phyloP scores from a whole-genome alignment of 2,888 invertebrate genomes.

The Caenorhabditis imperialis region DNA sequence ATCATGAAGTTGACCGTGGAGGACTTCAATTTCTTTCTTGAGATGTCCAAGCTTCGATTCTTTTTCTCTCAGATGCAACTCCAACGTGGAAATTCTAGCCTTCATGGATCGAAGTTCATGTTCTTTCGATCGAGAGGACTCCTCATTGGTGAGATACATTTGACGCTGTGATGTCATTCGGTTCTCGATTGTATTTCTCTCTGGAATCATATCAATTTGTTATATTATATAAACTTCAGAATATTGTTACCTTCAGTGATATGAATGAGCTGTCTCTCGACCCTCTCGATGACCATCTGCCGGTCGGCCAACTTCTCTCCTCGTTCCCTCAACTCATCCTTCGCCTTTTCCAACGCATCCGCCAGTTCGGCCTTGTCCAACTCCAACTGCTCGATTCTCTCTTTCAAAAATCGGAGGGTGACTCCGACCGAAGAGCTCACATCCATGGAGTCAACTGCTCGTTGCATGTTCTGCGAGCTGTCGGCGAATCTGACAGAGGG shows the following conservation, averaged over 20 bases:
- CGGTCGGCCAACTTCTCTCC: slow-evolving; percentile 42
- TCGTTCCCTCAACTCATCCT: slow-evolving; percentile 36
- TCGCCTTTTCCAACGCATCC: slow-evolving; percentile 32
- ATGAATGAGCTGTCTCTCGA: slow-evolving; percentile 38
- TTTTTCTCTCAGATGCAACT: slow-evolving; percentile 65
- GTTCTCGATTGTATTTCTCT: slow-evolving; percentile 56
- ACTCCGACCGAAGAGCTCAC: slow-evolving; percentile 61
- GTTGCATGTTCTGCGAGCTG: slow-evolving; percentile 21
- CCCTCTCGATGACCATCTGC: slow-evolving; percentile 36
- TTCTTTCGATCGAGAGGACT: slow-evolving; percentile 57
- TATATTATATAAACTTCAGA: background rate
- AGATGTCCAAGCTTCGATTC: slow-evolving; percentile 60
- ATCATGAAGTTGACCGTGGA: slow-evolving; percentile 40
- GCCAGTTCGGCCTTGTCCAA: slow-evolving; percentile 49
- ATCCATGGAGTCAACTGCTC: slow-evolving; percentile 40
- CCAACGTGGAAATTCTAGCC: slow-evolving; percentile 54
- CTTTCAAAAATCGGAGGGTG: slow-evolving; percentile 61
- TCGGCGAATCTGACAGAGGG: slow-evolving; percentile 41
- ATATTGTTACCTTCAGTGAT: slow-evolving; percentile 20
- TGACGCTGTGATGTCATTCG: slow-evolving; percentile 63
- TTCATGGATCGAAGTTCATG: slow-evolving; percentile 56
- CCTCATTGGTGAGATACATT: slow-evolving; percentile 65
- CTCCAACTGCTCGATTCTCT: slow-evolving; percentile 63
- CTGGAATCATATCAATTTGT: slow-evolving; percentile 12
- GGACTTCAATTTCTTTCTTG: slow-evolving; percentile 46